Conservation (phyloP, 2,797 vertebrate genomes). For the Mormyrops attenuatus region DNA sequence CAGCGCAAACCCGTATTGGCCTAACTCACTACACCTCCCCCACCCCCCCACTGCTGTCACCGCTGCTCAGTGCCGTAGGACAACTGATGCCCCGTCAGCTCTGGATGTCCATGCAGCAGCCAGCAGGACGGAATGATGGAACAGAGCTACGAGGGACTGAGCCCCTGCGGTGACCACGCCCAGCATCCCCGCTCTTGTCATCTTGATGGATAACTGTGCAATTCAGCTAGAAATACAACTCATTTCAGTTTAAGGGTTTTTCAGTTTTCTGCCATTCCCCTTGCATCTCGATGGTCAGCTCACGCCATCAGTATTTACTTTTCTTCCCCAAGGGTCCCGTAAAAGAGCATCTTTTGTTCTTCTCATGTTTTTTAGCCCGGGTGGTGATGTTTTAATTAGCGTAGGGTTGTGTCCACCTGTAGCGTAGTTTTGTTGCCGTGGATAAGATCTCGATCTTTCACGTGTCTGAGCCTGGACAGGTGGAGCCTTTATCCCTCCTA, state of each 20-base stretch:
- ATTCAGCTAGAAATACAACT: constrained; percentile 7
- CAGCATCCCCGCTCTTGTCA: background rate
- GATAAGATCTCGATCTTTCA: constrained; percentile 13
- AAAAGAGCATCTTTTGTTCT: constrained; percentile 4
- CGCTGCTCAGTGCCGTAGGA: background rate
- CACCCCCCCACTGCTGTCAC: background rate
- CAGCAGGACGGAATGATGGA: background rate
- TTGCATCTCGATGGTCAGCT: constrained; percentile 9
- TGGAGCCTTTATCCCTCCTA: background rate
- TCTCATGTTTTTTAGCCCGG: background rate
- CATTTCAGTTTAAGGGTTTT: constrained; percentile 1
- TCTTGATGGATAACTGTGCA: constrained; percentile 22
- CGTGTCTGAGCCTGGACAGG: background rate
- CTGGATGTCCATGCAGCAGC: constrained; percentile 11
- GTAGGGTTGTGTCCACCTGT: constrained; percentile 17
- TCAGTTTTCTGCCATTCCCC: background rate
- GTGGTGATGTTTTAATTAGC: constrained; percentile 18
- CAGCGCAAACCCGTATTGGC: background rate
- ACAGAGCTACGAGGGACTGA: constrained; percentile 1
- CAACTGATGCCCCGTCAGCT: constrained; percentile 9
- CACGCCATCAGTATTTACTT: background rate
- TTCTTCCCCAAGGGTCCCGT: background rate
- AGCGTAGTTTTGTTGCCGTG: constrained; percentile 14
- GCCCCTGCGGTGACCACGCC: background rate
- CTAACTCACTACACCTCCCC: background rate